Evolutionary conservation across 2,888 invertebrate genomes (phyloP).

Genomic region (Drosophila prostipennis): DNA sequence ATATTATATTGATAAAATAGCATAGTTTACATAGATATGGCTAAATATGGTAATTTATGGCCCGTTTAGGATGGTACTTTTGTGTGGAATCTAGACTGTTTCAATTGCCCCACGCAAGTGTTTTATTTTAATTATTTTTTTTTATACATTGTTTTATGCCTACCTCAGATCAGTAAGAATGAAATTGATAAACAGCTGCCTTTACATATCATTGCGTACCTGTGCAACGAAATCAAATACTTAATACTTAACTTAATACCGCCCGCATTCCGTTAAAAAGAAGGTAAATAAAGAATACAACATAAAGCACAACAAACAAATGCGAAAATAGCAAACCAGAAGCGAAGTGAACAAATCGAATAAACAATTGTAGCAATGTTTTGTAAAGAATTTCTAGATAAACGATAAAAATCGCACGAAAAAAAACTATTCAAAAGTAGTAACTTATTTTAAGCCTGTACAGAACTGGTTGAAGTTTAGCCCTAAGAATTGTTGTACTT

Average conservation of each 20-base stretch:
- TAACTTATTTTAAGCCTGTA: constrained; percentile 51
- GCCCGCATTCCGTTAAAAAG: constrained; percentile 72
- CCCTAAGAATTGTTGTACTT: constrained; percentile 72
- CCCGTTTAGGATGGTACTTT: constrained; percentile 30
- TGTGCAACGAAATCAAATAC: constrained; percentile 70
- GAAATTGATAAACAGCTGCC: constrained; percentile 60
- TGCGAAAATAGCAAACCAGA: constrained; percentile 10
- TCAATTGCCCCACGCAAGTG: constrained; percentile 27
- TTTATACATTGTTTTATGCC: constrained; percentile 52
- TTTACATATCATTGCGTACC: constrained; percentile 69
- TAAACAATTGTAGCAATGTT: constrained; percentile 36
- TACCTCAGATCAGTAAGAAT: constrained; percentile 69
- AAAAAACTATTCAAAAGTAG: constrained; percentile 19
- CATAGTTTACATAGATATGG: constrained; percentile 26
- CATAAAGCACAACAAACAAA: constrained; percentile 3
- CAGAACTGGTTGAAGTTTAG: constrained; percentile 69
- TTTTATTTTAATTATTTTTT: constrained; percentile 21
- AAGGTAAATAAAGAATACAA: constrained; percentile 2
- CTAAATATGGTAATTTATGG: constrained; percentile 37
- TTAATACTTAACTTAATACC: constrained; percentile 60
- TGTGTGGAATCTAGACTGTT: constrained; percentile 47
- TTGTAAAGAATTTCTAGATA: constrained; percentile 42
- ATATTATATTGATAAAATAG: constrained; percentile 26
- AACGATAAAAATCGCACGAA: constrained; percentile 28
- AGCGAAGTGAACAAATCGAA: constrained; percentile 52